Conservation (phyloP, 2,888 invertebrate genomes). For the Chirona hameri region DNA sequence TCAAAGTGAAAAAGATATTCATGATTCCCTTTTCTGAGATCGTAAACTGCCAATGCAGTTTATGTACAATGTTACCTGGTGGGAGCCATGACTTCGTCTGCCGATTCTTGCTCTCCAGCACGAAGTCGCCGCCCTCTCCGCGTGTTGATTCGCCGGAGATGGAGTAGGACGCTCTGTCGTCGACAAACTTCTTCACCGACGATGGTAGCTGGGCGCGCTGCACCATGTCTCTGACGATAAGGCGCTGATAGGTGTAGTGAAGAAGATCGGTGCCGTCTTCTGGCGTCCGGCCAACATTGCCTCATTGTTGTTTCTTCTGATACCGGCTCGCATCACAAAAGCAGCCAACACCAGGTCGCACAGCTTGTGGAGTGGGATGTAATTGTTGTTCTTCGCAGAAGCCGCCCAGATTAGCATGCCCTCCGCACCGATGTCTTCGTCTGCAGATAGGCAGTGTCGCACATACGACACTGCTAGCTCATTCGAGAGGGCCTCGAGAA, state of each 20-base stretch:
- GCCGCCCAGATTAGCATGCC: neutral
- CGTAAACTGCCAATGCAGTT: no score
- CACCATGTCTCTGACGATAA: neutral
- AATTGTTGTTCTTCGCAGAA: neutral
- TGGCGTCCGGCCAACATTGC: neutral
- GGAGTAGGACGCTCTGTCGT: neutral
- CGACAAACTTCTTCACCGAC: neutral
- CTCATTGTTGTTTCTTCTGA: neutral
- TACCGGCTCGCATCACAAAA: neutral
- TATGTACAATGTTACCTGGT: no score
- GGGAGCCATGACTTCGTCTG: neutral
- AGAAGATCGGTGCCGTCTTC: neutral
- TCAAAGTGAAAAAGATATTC: no score
- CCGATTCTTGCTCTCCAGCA: neutral
- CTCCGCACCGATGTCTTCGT: neutral
- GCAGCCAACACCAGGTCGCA: neutral
- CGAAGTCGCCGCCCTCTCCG: neutral
- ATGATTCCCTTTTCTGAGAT: no score
- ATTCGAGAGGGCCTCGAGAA: neutral
- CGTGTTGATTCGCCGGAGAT: neutral
- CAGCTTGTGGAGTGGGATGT: neutral
- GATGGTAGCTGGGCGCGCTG: neutral
- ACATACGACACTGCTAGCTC: neutral
- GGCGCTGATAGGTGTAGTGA: neutral
- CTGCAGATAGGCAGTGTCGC: neutral